Conservation (phyloP, 2,113 vertebrate species). For the Apeltes quadracus region DNA sequence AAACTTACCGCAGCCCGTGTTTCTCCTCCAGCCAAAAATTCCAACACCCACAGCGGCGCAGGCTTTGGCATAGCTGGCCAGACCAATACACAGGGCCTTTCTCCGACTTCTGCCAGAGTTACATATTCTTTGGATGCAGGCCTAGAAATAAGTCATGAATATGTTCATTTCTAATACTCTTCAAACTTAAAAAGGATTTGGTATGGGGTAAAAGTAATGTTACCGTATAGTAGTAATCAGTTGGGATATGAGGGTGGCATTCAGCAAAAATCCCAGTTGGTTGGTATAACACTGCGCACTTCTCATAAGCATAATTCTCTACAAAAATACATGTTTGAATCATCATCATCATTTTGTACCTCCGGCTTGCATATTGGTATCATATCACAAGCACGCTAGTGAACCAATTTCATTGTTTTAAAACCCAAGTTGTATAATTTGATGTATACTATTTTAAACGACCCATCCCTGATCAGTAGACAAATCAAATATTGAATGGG, state of each 20-base stretch:
- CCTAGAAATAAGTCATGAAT: conserved; percentile 49
- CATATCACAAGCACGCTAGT: background rate
- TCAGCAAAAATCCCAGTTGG: conserved; percentile 77
- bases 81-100: conserved; percentile 69
- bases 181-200: background rate
- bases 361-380: background rate
- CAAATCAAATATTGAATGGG: too few relatives aligned
- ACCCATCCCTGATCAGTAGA: too few relatives aligned
- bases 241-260: conserved; percentile 79
- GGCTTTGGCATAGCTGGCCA: conserved; percentile 79
- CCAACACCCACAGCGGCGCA: conserved; percentile 67
- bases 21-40: conserved; percentile 74
- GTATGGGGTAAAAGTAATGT: background rate
- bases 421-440: background rate
- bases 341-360: background rate
- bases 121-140: conserved; percentile 73
- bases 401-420: background rate
- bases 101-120: conserved; percentile 44
- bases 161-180: background rate
- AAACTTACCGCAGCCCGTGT: conserved; percentile 75
- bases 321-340: conserved; percentile 31
- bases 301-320: conserved; percentile 82
- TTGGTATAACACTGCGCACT: conserved; percentile 76
- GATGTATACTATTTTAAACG: too few relatives aligned
- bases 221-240: conserved; percentile 74